Base-by-base conservation (phyloP, 2,797 vertebrate species). In the Microcaecilia unicolor region DNA sequence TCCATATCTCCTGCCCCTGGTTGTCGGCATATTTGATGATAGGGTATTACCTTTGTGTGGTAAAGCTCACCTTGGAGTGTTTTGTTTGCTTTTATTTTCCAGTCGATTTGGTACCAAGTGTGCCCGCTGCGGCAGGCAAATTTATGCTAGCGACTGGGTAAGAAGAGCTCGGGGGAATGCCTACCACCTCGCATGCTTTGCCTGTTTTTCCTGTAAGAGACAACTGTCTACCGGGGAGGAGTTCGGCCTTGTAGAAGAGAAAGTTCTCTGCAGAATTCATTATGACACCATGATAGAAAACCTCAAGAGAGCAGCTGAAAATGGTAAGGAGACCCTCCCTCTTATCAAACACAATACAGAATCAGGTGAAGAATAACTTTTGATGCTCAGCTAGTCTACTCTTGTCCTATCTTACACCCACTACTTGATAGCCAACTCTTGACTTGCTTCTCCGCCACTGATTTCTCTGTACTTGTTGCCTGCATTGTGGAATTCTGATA, bases 201-300 rank as follows among this genome's bases (percentile, higher is more conserved):
- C 95, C 13, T 99, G 96, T 69, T 97, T 90, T 85, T 98, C 95
- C 7, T 99, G 95, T 68, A 97, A 98, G 69, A 60, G 96, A 39
- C 96, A 99, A 78, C 84, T 98, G 51, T 98, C 96, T 46, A 98
- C 96, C 0, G 96, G 96, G 1, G 96, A 99, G 67, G 96, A 98
- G 75, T 98, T 99, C 6, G 96, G 95, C 17, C 55, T 99, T 71
- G 93, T 98, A 44, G 94, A 98, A 72, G 96, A 98, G 53, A 97
- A 98, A 74, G 94, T 98, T 48, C 84, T 99, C 38, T 99, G 96
- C 55, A 80, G 95, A 63, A 95, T 97, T 58, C 96, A 99, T 75
- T 99, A 99, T 1, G 94, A 99, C 86, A 98, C 93, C 65, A 98
- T 98, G 93, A 90, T 99, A 43, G 96, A 99, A 73, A 98, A 98